Evolutionary conservation across 2,113 vertebrate species (phyloP).

Genomic region (Corydoras sp.): DNA sequence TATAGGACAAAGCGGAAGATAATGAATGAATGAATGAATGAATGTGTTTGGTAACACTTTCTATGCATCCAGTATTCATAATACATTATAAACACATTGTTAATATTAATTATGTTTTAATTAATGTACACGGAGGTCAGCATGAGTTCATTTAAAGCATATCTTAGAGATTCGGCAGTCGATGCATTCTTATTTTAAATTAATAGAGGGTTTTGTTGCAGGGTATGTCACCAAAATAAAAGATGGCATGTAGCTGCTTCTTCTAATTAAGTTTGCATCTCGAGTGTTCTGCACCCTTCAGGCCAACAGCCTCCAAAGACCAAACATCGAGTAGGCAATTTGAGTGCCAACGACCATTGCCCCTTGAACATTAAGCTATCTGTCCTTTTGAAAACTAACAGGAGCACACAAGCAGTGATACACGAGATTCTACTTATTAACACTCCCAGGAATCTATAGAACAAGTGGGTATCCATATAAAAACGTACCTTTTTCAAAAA

Average conservation of each 20-base stretch:
- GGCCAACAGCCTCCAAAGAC: not conserved
- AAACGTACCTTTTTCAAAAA: no score
- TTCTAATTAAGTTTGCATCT: conserved; percentile 13
- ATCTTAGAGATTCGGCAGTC: not conserved
- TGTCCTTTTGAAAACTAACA: no score
- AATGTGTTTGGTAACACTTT: no score
- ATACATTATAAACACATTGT: no score
- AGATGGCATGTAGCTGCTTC: not conserved
- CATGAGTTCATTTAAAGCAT: conserved; percentile 3
- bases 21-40: no score
- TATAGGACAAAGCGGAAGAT: no score
- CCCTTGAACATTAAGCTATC: no score
- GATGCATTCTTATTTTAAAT: conserved; percentile 1
- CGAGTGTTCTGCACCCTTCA: not conserved
- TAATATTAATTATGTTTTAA: no score
- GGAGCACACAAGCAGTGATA: not conserved
- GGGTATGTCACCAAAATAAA: conserved; percentile 9
- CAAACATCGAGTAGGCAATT: not conserved
- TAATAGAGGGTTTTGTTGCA: conserved; percentile 8
- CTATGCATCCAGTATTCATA: no score
- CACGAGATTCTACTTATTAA: not conserved
- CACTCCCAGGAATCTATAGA: not conserved
- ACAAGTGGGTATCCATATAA: not conserved
- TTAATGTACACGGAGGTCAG: no score
- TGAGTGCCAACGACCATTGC: not conserved